Evolutionary conservation across 1,140 invertebrate species (phyloP).

Genomic region (Drosophila funebris): DNA sequence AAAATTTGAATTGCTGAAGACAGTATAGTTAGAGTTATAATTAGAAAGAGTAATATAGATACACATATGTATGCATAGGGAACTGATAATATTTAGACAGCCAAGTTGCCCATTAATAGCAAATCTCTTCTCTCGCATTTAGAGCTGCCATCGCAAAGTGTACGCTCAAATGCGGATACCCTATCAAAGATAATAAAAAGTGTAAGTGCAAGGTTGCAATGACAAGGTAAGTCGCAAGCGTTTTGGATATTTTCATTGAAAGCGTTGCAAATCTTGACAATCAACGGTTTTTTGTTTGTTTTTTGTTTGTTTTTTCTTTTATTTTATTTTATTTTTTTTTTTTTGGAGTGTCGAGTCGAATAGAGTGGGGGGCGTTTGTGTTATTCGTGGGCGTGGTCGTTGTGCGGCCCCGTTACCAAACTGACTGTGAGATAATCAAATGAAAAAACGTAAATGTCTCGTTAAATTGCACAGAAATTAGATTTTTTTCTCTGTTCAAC

Average conservation of each 20-base stretch:
- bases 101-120: neutral
- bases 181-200: neutral
- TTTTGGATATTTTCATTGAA: conserved; percentile 41
- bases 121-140: neutral
- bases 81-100: no score
- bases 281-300: conserved; percentile 67
- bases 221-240: conserved; percentile 64
- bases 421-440: conserved; percentile 82
- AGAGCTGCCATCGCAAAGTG: neutral
- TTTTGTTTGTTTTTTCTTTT: no score
- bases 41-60: no score
- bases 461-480: conserved; percentile 83
- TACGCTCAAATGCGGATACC: neutral
- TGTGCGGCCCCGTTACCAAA: conserved; percentile 58
- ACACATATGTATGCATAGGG: no score
- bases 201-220: conserved; percentile 40
- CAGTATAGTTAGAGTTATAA: no score
- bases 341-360: conserved; percentile 17
- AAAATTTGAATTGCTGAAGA: no score
- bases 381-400: conserved; percentile 14
- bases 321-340: no score
- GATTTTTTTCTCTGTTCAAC: conserved; percentile 62
- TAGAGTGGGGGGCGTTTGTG: neutral
- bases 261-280: conserved; percentile 67
- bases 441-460: conserved; percentile 83